A percentile compares a stretch with the other conserved stretches of the same genome.
Evolutionary conservation across 1,140 invertebrate species (phyloP).

Genomic region (Caenorhabditis briggsae): DNA sequence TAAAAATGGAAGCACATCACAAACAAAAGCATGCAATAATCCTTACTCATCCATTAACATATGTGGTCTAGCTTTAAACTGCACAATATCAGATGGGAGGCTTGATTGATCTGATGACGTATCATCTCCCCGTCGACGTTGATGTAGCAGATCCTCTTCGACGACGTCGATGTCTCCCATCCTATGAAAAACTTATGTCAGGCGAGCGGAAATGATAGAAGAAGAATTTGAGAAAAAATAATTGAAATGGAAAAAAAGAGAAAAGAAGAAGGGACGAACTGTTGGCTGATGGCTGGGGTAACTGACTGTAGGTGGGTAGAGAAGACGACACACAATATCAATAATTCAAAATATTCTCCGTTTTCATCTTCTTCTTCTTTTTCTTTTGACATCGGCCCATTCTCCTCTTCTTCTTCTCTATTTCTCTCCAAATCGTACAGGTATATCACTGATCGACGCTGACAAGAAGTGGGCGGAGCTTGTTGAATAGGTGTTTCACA

Average conservation of each 20-base stretch:
- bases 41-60: slow-evolving; percentile 46
- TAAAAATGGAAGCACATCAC: background rate
- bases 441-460: background rate
- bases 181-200: background rate
- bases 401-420: slow-evolving; percentile 18
- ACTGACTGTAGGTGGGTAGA: background rate
- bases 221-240: background rate
- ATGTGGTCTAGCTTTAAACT: slow-evolving; percentile 22
- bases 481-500: slow-evolving; percentile 12
- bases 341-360: slow-evolving; percentile 56
- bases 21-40: background rate
- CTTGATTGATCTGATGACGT: slow-evolving; percentile 36
- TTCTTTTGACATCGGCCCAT: background rate
- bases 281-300: slow-evolving; percentile 17
- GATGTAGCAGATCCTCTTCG: slow-evolving; percentile 12
- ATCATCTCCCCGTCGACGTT: background rate
- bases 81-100: slow-evolving; percentile 49
- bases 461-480: slow-evolving; percentile 45
- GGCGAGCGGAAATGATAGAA: no score
- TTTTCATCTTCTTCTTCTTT: slow-evolving; percentile 1
- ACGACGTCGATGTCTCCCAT: slow-evolving; percentile 39
- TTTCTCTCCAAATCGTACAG: slow-evolving; percentile 12
- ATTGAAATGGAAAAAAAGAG: background rate
- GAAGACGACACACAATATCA: slow-evolving; percentile 46
- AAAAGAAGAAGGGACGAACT: slow-evolving; percentile 37